Evolutionary conservation across 2,797 vertebrate genomes (phyloP).

Genomic region (Pseudochirops cupreus): DNA sequence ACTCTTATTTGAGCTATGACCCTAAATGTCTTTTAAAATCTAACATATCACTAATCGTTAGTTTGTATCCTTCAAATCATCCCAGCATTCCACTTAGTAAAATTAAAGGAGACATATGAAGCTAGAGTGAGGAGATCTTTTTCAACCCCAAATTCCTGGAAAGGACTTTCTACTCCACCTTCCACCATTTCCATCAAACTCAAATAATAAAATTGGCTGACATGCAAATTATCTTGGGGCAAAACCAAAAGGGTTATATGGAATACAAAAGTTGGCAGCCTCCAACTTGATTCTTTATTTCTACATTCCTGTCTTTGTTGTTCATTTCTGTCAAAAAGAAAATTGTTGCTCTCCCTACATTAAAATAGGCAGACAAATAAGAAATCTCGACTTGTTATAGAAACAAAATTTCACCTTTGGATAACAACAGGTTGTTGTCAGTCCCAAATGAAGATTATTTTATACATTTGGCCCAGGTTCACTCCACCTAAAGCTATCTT

Average conservation of each 20-base stretch:
- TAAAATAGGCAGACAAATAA: neutral
- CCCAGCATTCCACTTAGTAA: neutral
- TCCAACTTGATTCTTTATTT: neutral
- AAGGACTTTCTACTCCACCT: neutral
- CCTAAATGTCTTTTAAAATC: neutral
- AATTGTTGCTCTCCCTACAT: neutral
- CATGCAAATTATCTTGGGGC: neutral
- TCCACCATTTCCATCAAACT: neutral
- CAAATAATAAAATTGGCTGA: neutral
- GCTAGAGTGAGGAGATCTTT: neutral
- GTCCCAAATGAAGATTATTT: neutral
- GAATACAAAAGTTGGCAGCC: neutral
- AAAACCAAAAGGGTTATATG: neutral
- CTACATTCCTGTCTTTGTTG: neutral
- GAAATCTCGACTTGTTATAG: neutral
- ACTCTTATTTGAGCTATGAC: neutral
- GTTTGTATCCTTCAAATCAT: neutral
- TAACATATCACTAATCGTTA: neutral
- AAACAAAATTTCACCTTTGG: neutral
- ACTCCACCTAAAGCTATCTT: neutral
- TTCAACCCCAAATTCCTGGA: neutral
- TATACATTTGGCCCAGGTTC: neutral
- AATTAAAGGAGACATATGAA: neutral
- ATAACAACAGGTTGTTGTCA: neutral
- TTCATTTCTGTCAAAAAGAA: neutral